phyloP scores from a whole-genome alignment of 2,113 vertebrate genomes.

The Corythoichthys intestinalis region DNA sequence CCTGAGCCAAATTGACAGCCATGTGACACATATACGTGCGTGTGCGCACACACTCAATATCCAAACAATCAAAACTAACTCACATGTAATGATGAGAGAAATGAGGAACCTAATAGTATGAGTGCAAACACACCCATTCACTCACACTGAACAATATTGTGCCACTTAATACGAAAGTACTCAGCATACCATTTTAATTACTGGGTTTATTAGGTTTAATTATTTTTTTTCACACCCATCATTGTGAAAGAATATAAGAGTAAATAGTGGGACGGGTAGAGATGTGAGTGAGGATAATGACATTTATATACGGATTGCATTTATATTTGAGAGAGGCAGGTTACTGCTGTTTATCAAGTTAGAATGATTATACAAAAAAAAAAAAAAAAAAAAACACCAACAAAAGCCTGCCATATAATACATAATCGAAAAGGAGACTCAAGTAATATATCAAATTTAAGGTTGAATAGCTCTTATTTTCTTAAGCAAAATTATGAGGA shows the following conservation, averaged over 20 bases:
- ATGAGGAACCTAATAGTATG: background rate
- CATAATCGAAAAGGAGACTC: no score
- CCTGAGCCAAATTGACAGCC: constrained; percentile 56
- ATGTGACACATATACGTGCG: constrained; percentile 24
- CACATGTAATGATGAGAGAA: background rate
- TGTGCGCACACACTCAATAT: background rate
- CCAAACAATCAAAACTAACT: background rate
- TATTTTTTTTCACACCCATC: background rate
- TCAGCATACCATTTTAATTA: background rate
- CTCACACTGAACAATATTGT: constrained; percentile 1
- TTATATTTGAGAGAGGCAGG: background rate
- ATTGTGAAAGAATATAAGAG: background rate
- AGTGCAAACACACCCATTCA: background rate
- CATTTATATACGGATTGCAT: background rate
- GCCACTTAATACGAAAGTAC: background rate
- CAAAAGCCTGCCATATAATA: no score
- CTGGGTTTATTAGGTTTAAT: background rate
- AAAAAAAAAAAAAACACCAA: no score
- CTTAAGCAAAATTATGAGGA: no score
- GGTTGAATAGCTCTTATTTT: no score
- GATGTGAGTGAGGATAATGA: background rate
- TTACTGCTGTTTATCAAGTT: background rate
- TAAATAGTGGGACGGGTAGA: background rate
- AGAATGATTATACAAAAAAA: no score
- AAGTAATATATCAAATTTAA: no score